Evolutionary conservation across 1,140 invertebrate genomes (phyloP).

Genomic region (Dryas iulia): DNA sequence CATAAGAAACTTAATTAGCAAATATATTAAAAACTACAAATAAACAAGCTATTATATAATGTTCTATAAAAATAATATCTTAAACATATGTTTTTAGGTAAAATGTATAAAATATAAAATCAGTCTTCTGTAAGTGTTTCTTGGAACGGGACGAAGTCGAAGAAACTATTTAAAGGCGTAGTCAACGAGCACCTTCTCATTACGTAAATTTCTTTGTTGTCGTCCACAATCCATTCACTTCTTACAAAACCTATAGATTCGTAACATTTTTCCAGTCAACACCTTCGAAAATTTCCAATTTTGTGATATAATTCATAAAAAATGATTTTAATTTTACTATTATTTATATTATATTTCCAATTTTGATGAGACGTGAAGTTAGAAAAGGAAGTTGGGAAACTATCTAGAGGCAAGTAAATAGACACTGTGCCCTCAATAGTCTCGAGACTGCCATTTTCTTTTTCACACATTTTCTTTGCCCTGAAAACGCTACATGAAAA

Average conservation of each 20-base stretch:
- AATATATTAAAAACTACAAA: background rate
- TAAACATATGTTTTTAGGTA: background rate
- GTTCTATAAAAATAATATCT: background rate
- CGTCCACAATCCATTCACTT: no score
- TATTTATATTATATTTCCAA: background rate
- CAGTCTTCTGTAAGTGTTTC: background rate
- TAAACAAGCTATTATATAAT: background rate
- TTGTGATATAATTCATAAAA: no score
- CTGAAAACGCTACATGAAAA: background rate
- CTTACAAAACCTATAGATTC: no score
- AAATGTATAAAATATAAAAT: no score
- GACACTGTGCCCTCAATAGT: no score
- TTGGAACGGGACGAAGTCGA: background rate
- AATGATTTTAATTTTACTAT: background rate
- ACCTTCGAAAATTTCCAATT: no score
- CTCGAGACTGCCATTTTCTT: no score
- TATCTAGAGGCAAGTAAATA: no score
- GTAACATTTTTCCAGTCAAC: no score
- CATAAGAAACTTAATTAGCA: background rate
- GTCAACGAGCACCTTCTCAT: background rate
- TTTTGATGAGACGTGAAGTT: background rate
- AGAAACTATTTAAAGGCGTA: conserved; percentile 1
- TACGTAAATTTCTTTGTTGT: background rate
- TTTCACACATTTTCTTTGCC: no score
- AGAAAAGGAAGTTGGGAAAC: background rate